These are phyloP conservation scores for Ammodytes dubius DNA, from an alignment of 2,113 vertebrate species.

Conservation along the genomic window DNA sequence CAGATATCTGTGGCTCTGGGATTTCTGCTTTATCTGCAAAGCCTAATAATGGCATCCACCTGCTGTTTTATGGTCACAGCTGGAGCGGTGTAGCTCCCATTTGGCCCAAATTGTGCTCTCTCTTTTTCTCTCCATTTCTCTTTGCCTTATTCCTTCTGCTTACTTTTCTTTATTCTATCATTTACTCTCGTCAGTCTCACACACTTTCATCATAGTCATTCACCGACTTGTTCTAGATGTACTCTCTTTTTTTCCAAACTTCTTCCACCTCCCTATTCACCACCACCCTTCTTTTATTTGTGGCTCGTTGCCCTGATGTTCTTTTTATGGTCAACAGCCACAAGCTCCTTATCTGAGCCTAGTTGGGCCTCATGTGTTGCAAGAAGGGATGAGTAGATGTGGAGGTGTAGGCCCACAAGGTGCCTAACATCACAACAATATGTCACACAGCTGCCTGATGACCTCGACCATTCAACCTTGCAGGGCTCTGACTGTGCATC, in stretches of 20 bases:
- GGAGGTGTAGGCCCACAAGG: conserved; percentile 69
- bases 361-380: conserved; percentile 74
- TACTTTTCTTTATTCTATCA: conserved; percentile 17
- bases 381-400: conserved; percentile 60
- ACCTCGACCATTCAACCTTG: conserved; percentile 80
- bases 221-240: conserved; percentile 14
- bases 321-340: conserved; percentile 99
- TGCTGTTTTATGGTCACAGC: conserved; percentile 99
- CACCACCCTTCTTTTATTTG: conserved; percentile 45
- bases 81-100: conserved; percentile 90
- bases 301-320: conserved; percentile 99
- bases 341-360: conserved; percentile 92
- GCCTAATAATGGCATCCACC: conserved; percentile 98
- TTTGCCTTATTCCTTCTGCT: conserved; percentile 14
- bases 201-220: conserved; percentile 40
- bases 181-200: conserved; percentile 17
- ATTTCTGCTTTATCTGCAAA: conserved; percentile 94
- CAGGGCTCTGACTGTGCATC: conserved; percentile 83
- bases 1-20: conserved; percentile 88
- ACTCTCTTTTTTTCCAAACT: neutral
- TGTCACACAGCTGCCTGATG: conserved; percentile 81
- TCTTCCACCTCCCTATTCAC: conserved; percentile 37
- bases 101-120: conserved; percentile 72
- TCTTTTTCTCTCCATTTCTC: conserved; percentile 39
- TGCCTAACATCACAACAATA: conserved; percentile 75